phyloP scores from a whole-genome alignment of 2,113 vertebrate species.

The Alexandromys fortis region DNA sequence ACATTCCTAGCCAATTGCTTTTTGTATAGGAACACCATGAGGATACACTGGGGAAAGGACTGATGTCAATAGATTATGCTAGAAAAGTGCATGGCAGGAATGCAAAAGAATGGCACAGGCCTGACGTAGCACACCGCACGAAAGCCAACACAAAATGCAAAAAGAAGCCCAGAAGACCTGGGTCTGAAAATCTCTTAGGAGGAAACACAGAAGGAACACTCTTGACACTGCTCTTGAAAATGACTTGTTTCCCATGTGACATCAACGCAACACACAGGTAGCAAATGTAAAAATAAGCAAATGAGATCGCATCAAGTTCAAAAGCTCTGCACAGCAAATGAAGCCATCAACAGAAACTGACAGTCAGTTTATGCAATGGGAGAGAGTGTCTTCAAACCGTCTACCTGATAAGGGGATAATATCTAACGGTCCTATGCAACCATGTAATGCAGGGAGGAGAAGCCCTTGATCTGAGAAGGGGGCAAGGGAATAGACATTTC shows the following conservation, averaged over 20 bases:
- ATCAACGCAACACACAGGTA: not conserved
- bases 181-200: not conserved
- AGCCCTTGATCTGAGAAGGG: not conserved
- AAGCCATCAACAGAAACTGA: not conserved
- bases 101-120: not conserved
- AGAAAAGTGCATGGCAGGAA: not conserved
- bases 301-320: not conserved
- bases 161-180: not conserved
- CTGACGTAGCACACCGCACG: not conserved
- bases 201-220: not conserved
- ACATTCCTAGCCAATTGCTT: not conserved
- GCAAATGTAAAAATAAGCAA: not conserved
- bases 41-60: not conserved
- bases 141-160: not conserved
- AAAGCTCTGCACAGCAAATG: not conserved
- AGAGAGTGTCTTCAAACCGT: not conserved
- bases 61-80: not conserved
- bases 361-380: not conserved
- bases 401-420: not conserved
- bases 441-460: not conserved
- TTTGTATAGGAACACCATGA: not conserved
- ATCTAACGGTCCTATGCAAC: not conserved
- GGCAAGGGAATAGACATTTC: not conserved
- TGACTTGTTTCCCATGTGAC: not conserved
- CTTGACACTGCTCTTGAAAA: not conserved